phyloP scores from a whole-genome alignment of 2,888 invertebrate species.

The Nowickia ferox region DNA sequence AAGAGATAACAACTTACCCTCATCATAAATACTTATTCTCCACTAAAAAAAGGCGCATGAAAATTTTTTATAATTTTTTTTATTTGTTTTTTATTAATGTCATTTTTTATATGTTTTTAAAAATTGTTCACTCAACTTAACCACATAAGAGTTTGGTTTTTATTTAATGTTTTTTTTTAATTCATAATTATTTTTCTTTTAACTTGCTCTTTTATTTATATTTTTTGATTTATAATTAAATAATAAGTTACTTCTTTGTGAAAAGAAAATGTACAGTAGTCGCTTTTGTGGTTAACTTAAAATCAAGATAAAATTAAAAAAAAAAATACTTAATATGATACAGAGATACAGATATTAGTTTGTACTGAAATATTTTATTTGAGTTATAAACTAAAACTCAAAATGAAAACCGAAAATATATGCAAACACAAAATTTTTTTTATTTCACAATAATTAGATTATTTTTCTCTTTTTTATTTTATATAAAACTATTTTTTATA shows the following conservation, averaged over 20 bases:
- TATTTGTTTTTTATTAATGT: slow-evolving; percentile 67
- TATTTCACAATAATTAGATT: slow-evolving; percentile 45
- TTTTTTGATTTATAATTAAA: slow-evolving; percentile 69
- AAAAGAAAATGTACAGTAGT: slow-evolving; percentile 69
- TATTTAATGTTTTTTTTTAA: slow-evolving; percentile 25
- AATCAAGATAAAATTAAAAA: slow-evolving; percentile 42
- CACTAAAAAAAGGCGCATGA: not conserved
- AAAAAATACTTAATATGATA: slow-evolving; percentile 61
- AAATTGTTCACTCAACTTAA: slow-evolving; percentile 72
- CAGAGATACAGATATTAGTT: slow-evolving; percentile 69
- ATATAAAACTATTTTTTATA: slow-evolving; percentile 66
- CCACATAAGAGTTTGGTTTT: slow-evolving; percentile 69
- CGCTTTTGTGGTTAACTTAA: slow-evolving; percentile 56
- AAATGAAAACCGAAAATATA: not conserved
- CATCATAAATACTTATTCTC: too few species aligned
- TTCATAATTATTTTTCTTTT: slow-evolving; percentile 56
- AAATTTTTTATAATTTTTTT: slow-evolving; percentile 67
- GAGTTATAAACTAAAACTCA: slow-evolving; percentile 32
- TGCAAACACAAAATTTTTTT: slow-evolving; percentile 2
- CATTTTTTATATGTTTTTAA: slow-evolving; percentile 70
- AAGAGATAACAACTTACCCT: not conserved
- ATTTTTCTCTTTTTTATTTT: slow-evolving; percentile 36
- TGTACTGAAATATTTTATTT: slow-evolving; percentile 72
- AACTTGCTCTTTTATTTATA: slow-evolving; percentile 36
- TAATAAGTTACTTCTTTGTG: slow-evolving; percentile 54